Percentiles rank a stretch among this genome's conserved stretches.
Conservation (phyloP, 2,888 invertebrate species). For the Drosophila setosimentum region DNA sequence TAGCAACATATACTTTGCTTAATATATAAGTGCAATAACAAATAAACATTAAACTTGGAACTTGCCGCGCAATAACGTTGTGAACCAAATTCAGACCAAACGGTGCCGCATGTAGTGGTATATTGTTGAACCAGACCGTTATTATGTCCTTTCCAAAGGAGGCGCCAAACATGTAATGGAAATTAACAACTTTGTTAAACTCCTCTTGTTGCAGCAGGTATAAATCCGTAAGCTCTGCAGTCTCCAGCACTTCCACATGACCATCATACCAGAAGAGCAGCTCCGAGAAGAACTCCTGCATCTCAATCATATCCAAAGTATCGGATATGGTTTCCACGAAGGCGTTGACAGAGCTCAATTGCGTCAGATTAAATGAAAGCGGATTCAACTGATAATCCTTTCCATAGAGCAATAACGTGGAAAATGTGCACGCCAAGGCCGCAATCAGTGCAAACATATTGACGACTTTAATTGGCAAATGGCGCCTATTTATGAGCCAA, state of each 20-base stretch:
- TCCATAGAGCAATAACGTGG: conserved; percentile 48
- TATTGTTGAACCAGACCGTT: conserved; percentile 72
- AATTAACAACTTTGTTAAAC: conserved; percentile 43
- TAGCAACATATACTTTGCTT: not conserved
- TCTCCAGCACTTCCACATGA: conserved; percentile 19
- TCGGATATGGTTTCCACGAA: conserved; percentile 52
- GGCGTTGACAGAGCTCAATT: conserved; percentile 34
- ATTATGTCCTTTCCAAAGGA: conserved; percentile 34
- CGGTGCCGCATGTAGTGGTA: conserved; percentile 66
- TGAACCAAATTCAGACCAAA: conserved; percentile 65
- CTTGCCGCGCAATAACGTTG: conserved; percentile 68
- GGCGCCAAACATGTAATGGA: conserved; percentile 55
- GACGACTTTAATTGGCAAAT: conserved; percentile 34
- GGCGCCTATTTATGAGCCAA: conserved; percentile 17
- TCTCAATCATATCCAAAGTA: not conserved
- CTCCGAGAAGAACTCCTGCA: conserved; percentile 48
- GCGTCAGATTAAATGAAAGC: conserved; percentile 55
- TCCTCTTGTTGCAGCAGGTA: conserved; percentile 31
- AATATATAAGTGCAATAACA: not conserved
- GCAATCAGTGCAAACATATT: conserved; percentile 17
- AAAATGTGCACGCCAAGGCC: conserved; percentile 32
- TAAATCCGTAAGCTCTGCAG: not conserved
- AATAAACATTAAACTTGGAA: not conserved
- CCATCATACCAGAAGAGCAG: conserved; percentile 68
- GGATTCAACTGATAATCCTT: conserved; percentile 35